Conservation (phyloP, 2,888 invertebrate species). For the Melitaea athalia region DNA sequence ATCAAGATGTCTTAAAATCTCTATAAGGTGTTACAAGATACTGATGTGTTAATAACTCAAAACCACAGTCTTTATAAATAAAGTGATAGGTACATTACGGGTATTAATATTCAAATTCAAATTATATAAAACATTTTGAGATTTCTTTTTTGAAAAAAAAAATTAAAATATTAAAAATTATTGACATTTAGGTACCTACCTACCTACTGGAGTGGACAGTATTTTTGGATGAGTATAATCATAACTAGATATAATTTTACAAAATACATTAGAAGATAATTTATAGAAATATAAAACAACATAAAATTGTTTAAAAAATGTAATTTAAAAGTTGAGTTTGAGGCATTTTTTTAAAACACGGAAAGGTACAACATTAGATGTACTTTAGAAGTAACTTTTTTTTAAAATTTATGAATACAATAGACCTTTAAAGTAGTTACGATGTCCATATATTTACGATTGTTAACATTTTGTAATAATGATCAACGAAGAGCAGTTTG, state of each 20-base stretch:
- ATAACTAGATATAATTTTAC: no score
- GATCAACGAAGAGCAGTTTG: not conserved
- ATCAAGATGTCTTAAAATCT: not conserved
- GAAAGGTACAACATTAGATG: not conserved
- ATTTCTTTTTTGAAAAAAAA: no score
- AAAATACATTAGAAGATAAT: no score
- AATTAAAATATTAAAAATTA: no score
- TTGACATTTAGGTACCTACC: no score
- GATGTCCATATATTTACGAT: not conserved
- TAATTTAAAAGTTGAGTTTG: no score
- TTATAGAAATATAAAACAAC: no score
- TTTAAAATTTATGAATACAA: not conserved
- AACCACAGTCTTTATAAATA: slow-evolving; percentile 10
- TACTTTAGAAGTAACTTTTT: not conserved
- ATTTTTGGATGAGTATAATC: no score
- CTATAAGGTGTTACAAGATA: slow-evolving; percentile 2
- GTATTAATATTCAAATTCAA: slow-evolving; percentile 1
- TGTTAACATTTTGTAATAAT: not conserved
- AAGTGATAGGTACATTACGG: slow-evolving; percentile 1
- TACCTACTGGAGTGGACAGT: no score
- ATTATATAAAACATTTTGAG: not conserved
- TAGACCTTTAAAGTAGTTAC: not conserved
- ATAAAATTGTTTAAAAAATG: no score
- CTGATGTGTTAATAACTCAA: slow-evolving; percentile 5
- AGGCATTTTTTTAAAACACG: not conserved